Base-by-base conservation (phyloP, 1,140 invertebrate species). In the Zophobas atratus region DNA sequence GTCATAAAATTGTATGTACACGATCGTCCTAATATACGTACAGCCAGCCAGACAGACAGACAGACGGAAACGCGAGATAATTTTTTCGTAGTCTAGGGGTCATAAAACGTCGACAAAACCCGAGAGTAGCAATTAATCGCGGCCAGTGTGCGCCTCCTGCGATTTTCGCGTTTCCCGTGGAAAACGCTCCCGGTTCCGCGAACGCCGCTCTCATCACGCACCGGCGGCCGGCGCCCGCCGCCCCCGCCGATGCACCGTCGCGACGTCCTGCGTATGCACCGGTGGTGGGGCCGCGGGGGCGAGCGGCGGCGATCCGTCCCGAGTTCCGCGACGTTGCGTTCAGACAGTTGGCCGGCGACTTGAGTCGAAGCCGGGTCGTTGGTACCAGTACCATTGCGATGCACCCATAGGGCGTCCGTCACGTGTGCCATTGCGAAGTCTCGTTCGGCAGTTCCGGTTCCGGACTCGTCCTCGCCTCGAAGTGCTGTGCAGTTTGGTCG, bases 311-410 rank as follows among this genome's bases (percentile, higher is more conserved):
- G 57, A 76, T 49, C 43, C 43, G 46, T 38, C 39, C 75, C 75
- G 75, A 75, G 36, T 46, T 63, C 36, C 33, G 53, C 60, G 73
- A 76, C 75, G 70, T 20, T 60, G 57, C 53, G 43, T 33, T 46
- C 75, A 76, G 75, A 76, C 75, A 76, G 75, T 76, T 76, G 75
- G 75, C 75, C 75, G 57, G 75, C 75, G 57, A 76, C 75, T 38
- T 76, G 38, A 76, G 8, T 36, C 35, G 33, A 48, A 76, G 75
- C 56, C 75, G 56, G 75, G 75, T 76, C 75, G 51, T 20, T 20
- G 20, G 72, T 51, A 73, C 8, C 35, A 55, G 20, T 34, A 6
- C 34, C 39, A 55, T 34, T 55, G 71, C 49, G 71, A 55, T 55
- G 71, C 49, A 56, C 49, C 51, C 55, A 35, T 51, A 72, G 70